Evolutionary conservation across 2,888 invertebrate genomes (phyloP).

Genomic region (Idaea biselata): DNA sequence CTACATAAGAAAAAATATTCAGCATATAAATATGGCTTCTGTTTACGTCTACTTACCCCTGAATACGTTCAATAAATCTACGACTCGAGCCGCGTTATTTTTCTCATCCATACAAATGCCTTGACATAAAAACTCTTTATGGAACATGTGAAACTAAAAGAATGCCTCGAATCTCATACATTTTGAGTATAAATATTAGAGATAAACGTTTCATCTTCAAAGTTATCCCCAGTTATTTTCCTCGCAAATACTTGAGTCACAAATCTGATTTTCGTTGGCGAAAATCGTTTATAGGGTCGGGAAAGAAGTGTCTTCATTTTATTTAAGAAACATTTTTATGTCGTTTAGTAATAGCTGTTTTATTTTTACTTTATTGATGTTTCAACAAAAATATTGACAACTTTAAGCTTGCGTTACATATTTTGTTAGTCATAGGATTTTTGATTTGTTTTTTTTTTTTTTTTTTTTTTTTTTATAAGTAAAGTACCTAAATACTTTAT

Average conservation of each 20-base stretch:
- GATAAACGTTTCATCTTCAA: conserved; percentile 26
- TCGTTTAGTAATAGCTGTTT: neutral
- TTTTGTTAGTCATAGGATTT: neutral
- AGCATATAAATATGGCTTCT: neutral
- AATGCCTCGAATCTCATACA: conserved; percentile 9
- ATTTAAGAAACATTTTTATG: conserved; percentile 2
- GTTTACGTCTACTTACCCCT: neutral
- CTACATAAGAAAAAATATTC: neutral
- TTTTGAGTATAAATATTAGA: conserved; percentile 15
- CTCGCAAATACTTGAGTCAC: conserved; percentile 25
- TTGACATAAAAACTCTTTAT: conserved; percentile 23
- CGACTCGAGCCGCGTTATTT: conserved; percentile 9
- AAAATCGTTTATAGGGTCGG: conserved; percentile 29
- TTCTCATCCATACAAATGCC: conserved; percentile 23
- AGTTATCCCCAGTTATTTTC: conserved; percentile 22
- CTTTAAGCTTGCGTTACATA: neutral
- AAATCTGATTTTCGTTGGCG: conserved; percentile 29
- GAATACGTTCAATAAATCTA: conserved; percentile 13
- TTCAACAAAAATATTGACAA: neutral
- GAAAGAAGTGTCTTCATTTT: conserved; percentile 7
- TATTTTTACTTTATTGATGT: conserved; percentile 5
- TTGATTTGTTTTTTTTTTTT: neutral
- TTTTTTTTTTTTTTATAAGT: too few relatives aligned
- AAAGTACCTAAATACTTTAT: too few relatives aligned
- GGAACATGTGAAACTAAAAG: conserved; percentile 21